These are phyloP conservation scores for Camelus dromedarius DNA, from an alignment of 2,113 vertebrate species.

Conservation along the genomic window DNA sequence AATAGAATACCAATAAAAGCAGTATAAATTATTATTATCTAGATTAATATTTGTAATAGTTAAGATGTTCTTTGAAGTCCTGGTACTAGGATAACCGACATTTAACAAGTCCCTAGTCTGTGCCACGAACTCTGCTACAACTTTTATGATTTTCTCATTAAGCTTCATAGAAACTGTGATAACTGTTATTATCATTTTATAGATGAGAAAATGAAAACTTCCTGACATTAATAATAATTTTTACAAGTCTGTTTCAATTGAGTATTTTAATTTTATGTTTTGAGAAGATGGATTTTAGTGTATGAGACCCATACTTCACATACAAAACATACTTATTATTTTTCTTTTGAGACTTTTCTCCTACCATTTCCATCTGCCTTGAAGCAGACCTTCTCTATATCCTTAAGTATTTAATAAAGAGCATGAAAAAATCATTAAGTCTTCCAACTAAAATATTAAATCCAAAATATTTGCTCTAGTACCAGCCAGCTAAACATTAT, in stretches of 20 bases:
- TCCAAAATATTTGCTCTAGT: neutral
- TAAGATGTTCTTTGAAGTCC: neutral
- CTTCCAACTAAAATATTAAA: conserved; percentile 13
- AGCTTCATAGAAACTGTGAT: neutral
- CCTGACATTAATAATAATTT: neutral
- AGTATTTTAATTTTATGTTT: conserved; percentile 1
- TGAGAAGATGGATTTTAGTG: neutral
- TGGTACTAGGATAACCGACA: neutral
- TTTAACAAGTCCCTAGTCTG: neutral
- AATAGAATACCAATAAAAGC: neutral
- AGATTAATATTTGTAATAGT: neutral
- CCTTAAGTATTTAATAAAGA: neutral
- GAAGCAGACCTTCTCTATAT: neutral
- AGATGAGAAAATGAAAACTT: neutral
- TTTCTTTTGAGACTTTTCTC: neutral
- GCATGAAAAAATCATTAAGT: neutral
- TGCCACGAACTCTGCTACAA: neutral
- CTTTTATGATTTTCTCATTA: neutral
- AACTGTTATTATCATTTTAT: neutral
- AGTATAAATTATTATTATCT: neutral
- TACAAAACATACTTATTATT: neutral
- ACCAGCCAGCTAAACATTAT: neutral
- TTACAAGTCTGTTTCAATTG: neutral
- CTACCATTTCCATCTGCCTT: neutral
- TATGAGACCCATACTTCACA: neutral